These are phyloP conservation scores for Sus scrofa DNA, from an alignment of 2,113 vertebrate species.

Conservation along the genomic window DNA sequence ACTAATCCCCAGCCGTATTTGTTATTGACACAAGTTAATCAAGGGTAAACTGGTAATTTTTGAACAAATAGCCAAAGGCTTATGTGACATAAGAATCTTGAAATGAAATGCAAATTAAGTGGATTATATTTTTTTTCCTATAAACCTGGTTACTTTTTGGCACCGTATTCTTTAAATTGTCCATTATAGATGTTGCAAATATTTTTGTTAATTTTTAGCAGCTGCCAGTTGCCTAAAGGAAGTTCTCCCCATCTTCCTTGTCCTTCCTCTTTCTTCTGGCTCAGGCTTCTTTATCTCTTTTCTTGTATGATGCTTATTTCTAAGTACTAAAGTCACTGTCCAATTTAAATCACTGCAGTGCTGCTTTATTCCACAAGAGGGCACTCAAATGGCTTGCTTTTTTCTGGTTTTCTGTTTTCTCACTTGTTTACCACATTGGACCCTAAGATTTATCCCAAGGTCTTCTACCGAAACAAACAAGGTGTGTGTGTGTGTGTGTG, in stretches of 20 bases:
- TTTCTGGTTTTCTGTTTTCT: background rate
- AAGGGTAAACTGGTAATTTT: background rate
- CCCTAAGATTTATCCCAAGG: background rate
- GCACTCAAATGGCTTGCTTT: slow-evolving; percentile 62
- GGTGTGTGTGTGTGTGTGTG: too few species aligned
- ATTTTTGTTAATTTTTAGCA: background rate
- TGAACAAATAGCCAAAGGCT: background rate
- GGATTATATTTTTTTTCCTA: background rate
- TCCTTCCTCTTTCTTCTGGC: background rate
- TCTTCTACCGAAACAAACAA: background rate
- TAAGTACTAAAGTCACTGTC: background rate
- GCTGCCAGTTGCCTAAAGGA: background rate
- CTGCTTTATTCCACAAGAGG: slow-evolving; percentile 67
- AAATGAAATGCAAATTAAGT: background rate
- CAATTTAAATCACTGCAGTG: background rate
- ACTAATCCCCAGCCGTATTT: background rate
- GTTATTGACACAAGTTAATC: background rate
- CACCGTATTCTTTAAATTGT: background rate
- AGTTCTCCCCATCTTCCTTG: background rate
- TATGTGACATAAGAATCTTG: background rate
- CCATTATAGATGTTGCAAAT: background rate
- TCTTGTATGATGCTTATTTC: background rate
- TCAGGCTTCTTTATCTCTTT: background rate
- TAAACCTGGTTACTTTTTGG: background rate
- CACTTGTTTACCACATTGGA: background rate